phyloP scores from a whole-genome alignment of 2,797 vertebrate species.

The Perodicticus potto region DNA sequence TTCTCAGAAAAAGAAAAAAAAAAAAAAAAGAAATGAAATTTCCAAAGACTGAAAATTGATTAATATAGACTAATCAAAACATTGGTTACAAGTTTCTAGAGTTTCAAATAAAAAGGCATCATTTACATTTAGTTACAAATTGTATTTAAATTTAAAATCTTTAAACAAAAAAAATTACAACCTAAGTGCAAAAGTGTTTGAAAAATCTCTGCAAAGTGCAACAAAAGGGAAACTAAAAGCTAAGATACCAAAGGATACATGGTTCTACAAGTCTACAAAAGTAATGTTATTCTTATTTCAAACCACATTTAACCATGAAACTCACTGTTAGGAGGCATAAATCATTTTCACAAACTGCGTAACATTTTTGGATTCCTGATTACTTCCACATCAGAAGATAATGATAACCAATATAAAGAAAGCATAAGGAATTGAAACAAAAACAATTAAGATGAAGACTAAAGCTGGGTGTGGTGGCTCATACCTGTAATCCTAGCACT shows the following conservation, averaged over 20 bases:
- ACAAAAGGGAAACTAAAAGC: slow-evolving; percentile 44
- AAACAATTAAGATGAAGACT: background rate
- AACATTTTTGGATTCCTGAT: slow-evolving; percentile 25
- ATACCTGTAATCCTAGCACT: too few relatives aligned
- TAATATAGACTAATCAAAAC: background rate
- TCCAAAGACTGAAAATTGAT: slow-evolving; percentile 42
- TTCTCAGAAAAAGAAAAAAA: too few relatives aligned
- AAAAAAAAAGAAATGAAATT: slow-evolving; percentile 1
- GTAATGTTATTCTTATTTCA: background rate
- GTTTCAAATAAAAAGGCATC: slow-evolving; percentile 43
- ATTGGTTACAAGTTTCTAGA: slow-evolving; percentile 29
- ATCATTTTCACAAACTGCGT: background rate
- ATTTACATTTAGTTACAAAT: background rate
- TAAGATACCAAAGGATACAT: slow-evolving; percentile 16
- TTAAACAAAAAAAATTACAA: slow-evolving; percentile 58
- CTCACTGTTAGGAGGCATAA: background rate
- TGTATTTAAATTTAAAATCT: slow-evolving; percentile 37
- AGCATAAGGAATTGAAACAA: slow-evolving; percentile 35
- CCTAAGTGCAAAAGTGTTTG: slow-evolving; percentile 19
- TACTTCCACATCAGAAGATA: slow-evolving; percentile 58
- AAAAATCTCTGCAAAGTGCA: background rate
- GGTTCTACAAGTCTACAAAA: background rate
- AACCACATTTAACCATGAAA: background rate
- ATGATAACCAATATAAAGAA: slow-evolving; percentile 44
- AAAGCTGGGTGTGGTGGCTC: too few relatives aligned